Percentiles rank a stretch among this genome's conserved stretches.
Conservation (phyloP, 1,140 invertebrate species). For the Wasmannia auropunctata region DNA sequence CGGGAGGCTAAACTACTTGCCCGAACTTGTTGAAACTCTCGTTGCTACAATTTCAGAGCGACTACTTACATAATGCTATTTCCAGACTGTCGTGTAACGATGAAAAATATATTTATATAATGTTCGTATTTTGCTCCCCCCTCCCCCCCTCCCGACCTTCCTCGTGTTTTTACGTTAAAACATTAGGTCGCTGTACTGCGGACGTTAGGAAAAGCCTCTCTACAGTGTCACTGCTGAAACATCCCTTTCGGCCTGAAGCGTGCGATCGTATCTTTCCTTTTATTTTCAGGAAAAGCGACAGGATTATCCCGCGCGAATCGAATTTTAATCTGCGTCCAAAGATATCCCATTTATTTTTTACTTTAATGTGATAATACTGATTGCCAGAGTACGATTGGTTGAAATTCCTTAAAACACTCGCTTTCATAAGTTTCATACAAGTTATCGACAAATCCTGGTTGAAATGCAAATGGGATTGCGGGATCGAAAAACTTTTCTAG, state of each 20-base stretch:
- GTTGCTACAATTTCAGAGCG: constrained; percentile 59
- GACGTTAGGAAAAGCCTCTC: background rate
- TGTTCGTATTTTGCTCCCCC: background rate
- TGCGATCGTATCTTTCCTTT: background rate
- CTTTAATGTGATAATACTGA: background rate
- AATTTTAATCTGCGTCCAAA: background rate
- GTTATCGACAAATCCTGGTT: constrained; percentile 42
- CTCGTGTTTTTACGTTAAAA: constrained; percentile 4
- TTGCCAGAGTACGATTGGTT: background rate
- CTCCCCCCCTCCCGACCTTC: too few relatives aligned
- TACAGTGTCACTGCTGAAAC: background rate
- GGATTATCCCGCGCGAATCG: background rate
- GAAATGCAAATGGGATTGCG: constrained; percentile 40
- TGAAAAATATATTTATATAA: constrained; percentile 51
- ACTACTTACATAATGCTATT: constrained; percentile 54
- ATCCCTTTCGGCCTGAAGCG: background rate
- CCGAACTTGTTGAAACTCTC: constrained; percentile 63
- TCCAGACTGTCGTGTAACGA: constrained; percentile 27
- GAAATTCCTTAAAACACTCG: constrained; percentile 20
- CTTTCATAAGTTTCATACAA: constrained; percentile 22
- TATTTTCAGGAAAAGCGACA: too few relatives aligned
- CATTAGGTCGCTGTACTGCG: background rate
- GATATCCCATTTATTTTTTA: background rate
- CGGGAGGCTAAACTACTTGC: constrained; percentile 58
- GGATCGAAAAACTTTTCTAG: constrained; percentile 35